phyloP scores from a whole-genome alignment of 1,140 invertebrate species.

The Pogonognathellus flavescens region DNA sequence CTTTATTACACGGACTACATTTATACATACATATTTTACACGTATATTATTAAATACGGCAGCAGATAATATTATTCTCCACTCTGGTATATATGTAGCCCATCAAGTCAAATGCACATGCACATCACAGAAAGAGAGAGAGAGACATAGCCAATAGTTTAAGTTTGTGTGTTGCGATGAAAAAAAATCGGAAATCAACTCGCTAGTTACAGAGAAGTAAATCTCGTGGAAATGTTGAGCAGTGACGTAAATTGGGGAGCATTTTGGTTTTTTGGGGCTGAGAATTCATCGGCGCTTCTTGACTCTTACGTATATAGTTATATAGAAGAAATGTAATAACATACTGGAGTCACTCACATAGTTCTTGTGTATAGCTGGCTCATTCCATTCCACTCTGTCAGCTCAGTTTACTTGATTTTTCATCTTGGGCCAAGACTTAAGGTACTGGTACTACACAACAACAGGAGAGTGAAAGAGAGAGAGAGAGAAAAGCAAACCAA shows the following conservation, averaged over 20 bases:
- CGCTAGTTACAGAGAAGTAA: constrained; percentile 55
- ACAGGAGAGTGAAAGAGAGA: not conserved
- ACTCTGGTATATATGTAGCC: not conserved
- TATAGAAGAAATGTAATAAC: not conserved
- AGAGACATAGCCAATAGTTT: no score
- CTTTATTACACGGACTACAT: no score
- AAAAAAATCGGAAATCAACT: constrained; percentile 52
- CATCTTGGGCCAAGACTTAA: not conserved
- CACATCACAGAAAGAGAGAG: no score
- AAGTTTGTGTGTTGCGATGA: not conserved
- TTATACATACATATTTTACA: no score
- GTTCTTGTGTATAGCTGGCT: not conserved
- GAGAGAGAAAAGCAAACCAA: constrained; percentile 20
- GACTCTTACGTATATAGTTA: not conserved
- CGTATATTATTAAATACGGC: no score
- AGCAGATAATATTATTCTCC: no score
- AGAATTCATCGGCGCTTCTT: constrained; percentile 34
- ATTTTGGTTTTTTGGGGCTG: constrained; percentile 55
- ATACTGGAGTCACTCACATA: not conserved
- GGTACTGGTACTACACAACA: constrained; percentile 1
- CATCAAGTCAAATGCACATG: no score
- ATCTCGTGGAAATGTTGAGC: constrained; percentile 56
- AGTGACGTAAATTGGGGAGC: constrained; percentile 56
- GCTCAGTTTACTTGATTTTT: no score
- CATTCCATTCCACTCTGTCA: not conserved